Evolutionary conservation across 2,888 invertebrate genomes (phyloP).

Genomic region (Drosophila mimetica): DNA sequence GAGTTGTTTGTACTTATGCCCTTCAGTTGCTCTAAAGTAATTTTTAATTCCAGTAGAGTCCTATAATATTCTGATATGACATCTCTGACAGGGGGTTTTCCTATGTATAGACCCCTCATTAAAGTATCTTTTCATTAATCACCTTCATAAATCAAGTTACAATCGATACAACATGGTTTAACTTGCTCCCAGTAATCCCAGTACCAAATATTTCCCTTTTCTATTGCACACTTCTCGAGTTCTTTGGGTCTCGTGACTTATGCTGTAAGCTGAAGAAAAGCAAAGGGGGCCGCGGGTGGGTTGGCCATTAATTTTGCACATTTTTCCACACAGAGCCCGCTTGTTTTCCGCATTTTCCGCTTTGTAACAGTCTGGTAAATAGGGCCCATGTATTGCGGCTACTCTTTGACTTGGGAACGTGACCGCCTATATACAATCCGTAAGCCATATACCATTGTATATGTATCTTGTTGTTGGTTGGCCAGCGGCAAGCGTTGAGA

Average conservation of each 20-base stretch:
- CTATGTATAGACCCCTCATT: no score
- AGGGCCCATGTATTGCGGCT: constrained; percentile 59
- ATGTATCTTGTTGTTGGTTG: constrained; percentile 60
- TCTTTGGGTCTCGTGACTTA: constrained; percentile 44
- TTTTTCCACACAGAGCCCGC: constrained; percentile 62
- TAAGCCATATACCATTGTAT: constrained; percentile 9
- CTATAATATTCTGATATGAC: no score
- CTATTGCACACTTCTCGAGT: constrained; percentile 23
- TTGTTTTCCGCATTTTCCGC: constrained; percentile 49
- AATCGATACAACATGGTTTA: no score
- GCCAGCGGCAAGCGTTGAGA: constrained; percentile 58
- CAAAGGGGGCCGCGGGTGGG: constrained; percentile 12
- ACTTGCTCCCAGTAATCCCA: not conserved
- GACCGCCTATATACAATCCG: constrained; percentile 66
- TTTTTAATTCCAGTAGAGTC: no score
- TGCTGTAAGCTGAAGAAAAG: constrained; percentile 53
- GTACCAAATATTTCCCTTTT: not conserved
- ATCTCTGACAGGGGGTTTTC: no score
- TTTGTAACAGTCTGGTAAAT: constrained; percentile 66
- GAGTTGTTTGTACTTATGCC: not conserved
- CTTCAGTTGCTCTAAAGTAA: not conserved
- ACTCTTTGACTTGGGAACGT: constrained; percentile 68
- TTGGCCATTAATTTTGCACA: constrained; percentile 61
- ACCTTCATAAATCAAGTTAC: no score
- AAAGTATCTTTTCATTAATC: no score